Percentiles rank a stretch among this genome's conserved stretches.
Evolutionary conservation across 2,797 vertebrate genomes (phyloP).

Genomic region (Sardinella longiceps): DNA sequence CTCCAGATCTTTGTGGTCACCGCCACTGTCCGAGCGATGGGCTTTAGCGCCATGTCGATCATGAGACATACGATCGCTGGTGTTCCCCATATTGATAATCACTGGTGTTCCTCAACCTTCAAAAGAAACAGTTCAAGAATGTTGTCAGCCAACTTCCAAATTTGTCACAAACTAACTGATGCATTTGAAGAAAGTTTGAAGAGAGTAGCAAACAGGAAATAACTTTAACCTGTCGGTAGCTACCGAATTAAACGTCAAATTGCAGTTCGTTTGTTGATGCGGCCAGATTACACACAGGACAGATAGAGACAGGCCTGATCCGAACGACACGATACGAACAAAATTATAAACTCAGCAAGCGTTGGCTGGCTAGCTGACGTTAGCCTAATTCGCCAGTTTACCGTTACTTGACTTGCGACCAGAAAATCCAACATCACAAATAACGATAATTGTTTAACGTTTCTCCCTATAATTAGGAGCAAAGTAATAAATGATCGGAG

Average conservation of each 20-base stretch:
- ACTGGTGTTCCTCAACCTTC: slow-evolving; percentile 84
- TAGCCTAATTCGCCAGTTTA: too few relatives aligned
- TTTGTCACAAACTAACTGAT: neutral
- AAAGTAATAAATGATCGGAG: neutral
- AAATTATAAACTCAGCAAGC: too few relatives aligned
- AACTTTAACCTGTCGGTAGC: neutral
- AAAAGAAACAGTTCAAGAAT: neutral
- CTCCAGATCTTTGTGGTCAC: slow-evolving; percentile 86
- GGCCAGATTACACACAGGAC: neutral
- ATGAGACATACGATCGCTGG: slow-evolving; percentile 85
- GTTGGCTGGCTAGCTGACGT: too few relatives aligned
- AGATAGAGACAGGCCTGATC: neutral
- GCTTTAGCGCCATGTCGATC: slow-evolving; percentile 89
- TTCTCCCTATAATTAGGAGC: neutral
- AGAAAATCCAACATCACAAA: too few relatives aligned
- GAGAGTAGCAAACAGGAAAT: neutral
- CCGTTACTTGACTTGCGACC: too few relatives aligned
- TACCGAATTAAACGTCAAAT: neutral
- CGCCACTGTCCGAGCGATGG: slow-evolving; percentile 82
- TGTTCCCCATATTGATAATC: slow-evolving; percentile 90
- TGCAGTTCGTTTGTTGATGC: neutral
- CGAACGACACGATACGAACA: too few relatives aligned
- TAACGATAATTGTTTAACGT: too few relatives aligned
- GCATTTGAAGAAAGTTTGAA: neutral
- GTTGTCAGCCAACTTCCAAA: neutral